Base-by-base conservation (phyloP, 2,888 invertebrate genomes). In the Lomographa bimaculata region DNA sequence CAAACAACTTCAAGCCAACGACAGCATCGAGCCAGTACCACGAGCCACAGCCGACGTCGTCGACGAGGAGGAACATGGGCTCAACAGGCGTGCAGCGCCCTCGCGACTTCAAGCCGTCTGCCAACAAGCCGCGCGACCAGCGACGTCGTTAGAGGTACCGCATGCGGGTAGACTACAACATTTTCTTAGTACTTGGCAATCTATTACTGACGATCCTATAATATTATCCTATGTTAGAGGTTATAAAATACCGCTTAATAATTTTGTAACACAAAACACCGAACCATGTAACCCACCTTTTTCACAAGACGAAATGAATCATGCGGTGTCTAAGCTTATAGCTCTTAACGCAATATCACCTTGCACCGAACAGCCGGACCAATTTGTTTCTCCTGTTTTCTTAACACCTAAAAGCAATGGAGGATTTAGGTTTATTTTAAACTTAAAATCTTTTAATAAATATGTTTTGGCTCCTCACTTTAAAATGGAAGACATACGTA, bases 371-470 rank as follows among this genome's bases (percentile, higher is more conserved):
- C 14, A 14, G 4, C 14, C 14, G 14, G 25, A 17, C 11, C 43
- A 47, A 8, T 47, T 40, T 24, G 8, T 47, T 3, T 47, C 40
- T 1, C 33, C 7, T 5, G 33, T 34, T 0, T 40, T 47, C 26
- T 8, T 42, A 0, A 25, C 19, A 1, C 35, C 35, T 1, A 49
- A 49, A n/a, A 7, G 12, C 1, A 23, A 45, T 11, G 45, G 45
- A 2, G 14, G 27, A 1, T 21, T 9, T 7, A 9, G 49, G 1
- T 45, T 45, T 24, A 49, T 49, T 17, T 7, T 45, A 6, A 46
- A 50, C 10, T 14, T 50, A n/a, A 46, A 50, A 24, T n/a, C 23
- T 1, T 7, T 50, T 1, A 50, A 46, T 9, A 40, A 43, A 9
- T 43, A 40, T 27, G 29, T 50, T 14, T 0, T 0, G 3, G 11